Evolutionary conservation across 2,888 invertebrate genomes (phyloP).

Genomic region (Palloptera scutellata): DNA sequence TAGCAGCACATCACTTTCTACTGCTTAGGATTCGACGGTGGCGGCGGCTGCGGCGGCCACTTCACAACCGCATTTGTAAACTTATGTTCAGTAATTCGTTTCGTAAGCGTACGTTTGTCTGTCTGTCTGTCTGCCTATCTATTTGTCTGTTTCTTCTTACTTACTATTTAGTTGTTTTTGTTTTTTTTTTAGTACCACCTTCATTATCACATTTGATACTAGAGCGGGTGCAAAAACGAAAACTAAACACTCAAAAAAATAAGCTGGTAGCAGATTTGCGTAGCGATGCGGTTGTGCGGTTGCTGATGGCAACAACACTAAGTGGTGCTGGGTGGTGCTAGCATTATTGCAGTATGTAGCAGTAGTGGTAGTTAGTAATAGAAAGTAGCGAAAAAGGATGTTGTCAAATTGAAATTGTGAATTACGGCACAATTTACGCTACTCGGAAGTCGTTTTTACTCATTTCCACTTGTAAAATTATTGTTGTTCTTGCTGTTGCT

Average conservation of each 20-base stretch:
- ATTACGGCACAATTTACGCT: slow-evolving; percentile 24
- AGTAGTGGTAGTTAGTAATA: too few species aligned
- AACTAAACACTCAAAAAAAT: too few species aligned
- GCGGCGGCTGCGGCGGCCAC: not conserved
- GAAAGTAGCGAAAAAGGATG: not conserved
- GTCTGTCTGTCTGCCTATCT: slow-evolving; percentile 10
- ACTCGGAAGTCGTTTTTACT: slow-evolving; percentile 23
- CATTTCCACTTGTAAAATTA: slow-evolving; percentile 14
- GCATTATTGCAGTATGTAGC: too few species aligned
- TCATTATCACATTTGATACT: too few species aligned
- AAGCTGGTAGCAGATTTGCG: too few species aligned
- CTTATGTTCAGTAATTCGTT: too few species aligned
- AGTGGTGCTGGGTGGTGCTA: too few species aligned
- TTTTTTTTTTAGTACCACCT: not conserved
- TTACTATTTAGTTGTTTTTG: not conserved
- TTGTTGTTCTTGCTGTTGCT: not conserved
- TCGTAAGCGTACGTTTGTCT: not conserved
- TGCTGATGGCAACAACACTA: too few species aligned
- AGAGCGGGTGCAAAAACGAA: too few species aligned
- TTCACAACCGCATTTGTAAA: not conserved
- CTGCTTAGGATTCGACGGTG: not conserved
- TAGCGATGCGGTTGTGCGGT: too few species aligned
- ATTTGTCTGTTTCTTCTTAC: slow-evolving; percentile 12
- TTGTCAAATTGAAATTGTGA: slow-evolving; percentile 28
- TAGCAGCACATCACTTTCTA: not conserved